Evolutionary conservation across 1,140 invertebrate genomes (phyloP), one percentile per base, ranked within the genome.

Genomic region (Drosophila pseudoobscura): DNA sequence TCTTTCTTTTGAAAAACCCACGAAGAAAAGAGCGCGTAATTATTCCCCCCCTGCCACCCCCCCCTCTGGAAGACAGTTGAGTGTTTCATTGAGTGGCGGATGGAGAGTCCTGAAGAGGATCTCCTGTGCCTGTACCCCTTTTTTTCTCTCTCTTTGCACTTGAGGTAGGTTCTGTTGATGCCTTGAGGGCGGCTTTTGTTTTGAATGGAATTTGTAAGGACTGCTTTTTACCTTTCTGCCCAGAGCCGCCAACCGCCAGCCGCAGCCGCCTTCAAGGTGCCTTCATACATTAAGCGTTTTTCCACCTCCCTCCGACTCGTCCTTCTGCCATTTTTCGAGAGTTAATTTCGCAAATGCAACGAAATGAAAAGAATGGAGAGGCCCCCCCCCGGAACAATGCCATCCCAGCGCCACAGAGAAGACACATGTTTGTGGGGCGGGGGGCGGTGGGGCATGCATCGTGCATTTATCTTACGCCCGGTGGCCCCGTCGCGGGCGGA

Each of bases 281-380:
- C 77, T 69, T 73, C 77, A 63, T 77, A 55, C 70, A 69, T 76
- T 76, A 78, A 66, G 74, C 74, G 58, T 58, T 82, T 60, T 68
- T 50, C 65, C 62, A 58, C 20, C 46, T 49, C 22, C 44, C 76
- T 13, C 22, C 17, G 17, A 17, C 35, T 2, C 9, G 17, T 17
- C 43, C 50, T 4, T 44, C 43, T 39, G 24, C 51, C 29, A 26
- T 47, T 41, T 20, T 39, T 35, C 17, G 41, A 70, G 65, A 82
- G 69, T 80, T 87, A 85, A 85, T 85, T 71, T 75, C 44, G 70
- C 64, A 82, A 78, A 75, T 82, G 83, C 45, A 75, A 17, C 24
- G 39, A 50, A 49, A 71, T 20, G 60, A 47, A 52, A 39, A 26
- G 50, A 53, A 8, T 8, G 4, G 7, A 39, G 8, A 39, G 9